These are phyloP conservation scores for Acleris emargana DNA, from an alignment of 2,888 invertebrate species.

Conservation along the genomic window DNA sequence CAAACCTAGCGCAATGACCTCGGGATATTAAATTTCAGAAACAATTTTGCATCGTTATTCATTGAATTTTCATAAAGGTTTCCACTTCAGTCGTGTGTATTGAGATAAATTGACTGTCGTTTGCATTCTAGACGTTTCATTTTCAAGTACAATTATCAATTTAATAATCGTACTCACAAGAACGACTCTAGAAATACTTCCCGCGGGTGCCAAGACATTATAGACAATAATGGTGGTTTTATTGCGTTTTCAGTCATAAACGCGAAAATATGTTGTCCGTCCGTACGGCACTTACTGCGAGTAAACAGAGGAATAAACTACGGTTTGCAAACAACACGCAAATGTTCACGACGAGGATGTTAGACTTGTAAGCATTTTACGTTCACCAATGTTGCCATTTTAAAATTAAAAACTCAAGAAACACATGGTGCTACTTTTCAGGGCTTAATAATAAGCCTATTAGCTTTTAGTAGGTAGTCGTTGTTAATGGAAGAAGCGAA, in stretches of 20 bases:
- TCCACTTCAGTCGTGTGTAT: constrained; percentile 1
- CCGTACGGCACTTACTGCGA: constrained; percentile 6
- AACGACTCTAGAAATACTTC: constrained; percentile 19
- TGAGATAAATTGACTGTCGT: not conserved
- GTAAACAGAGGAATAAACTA: constrained; percentile 20
- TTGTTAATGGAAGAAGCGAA: too few species aligned
- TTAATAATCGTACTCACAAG: not conserved
- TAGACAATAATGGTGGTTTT: constrained; percentile 58
- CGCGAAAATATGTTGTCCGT: constrained; percentile 50
- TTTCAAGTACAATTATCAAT: too few species aligned
- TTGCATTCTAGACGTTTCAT: not conserved
- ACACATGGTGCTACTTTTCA: too few species aligned
- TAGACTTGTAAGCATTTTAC: not conserved
- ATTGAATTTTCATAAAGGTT: constrained; percentile 13
- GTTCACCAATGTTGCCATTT: not conserved
- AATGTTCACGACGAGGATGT: not conserved
- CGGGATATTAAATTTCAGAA: constrained; percentile 32
- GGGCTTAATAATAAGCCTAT: too few species aligned
- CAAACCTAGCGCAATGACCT: constrained; percentile 30
- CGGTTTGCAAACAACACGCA: constrained; percentile 4
- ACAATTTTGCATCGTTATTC: constrained; percentile 17
- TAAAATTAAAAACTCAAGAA: too few species aligned
- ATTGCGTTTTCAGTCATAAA: constrained; percentile 51
- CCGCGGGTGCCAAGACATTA: constrained; percentile 56
- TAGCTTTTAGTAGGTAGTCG: too few species aligned